phyloP scores from a whole-genome alignment of 2,888 invertebrate genomes.

The Strigamia maritima region DNA sequence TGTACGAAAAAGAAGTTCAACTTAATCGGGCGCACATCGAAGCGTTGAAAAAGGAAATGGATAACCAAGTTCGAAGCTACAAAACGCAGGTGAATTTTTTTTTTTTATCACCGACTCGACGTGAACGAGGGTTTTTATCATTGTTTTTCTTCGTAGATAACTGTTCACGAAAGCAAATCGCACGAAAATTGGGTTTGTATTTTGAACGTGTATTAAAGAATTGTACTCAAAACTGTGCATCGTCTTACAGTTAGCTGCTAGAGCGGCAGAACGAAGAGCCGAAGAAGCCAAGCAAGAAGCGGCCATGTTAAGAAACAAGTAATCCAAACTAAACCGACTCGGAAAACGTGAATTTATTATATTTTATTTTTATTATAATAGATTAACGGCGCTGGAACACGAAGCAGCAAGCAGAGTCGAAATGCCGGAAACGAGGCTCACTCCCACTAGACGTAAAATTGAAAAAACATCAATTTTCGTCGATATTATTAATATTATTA shows the following conservation, averaged over 20 bases:
- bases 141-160: constrained; percentile 53
- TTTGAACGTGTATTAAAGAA: background rate
- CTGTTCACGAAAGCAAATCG: constrained; percentile 75
- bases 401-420: background rate
- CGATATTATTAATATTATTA: no score
- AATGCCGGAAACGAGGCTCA: background rate
- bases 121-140: background rate
- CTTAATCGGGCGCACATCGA: constrained; percentile 56
- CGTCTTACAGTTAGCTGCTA: constrained; percentile 58
- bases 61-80: constrained; percentile 71
- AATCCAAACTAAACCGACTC: background rate
- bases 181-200: constrained; percentile 67
- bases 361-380: background rate
- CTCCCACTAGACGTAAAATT: background rate
- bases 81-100: constrained; percentile 59
- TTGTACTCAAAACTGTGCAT: background rate
- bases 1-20: constrained; percentile 45
- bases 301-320: constrained; percentile 46
- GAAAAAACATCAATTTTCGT: background rate
- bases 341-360: background rate
- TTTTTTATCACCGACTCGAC: no score
- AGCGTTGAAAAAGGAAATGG: constrained; percentile 73
- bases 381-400: constrained; percentile 41
- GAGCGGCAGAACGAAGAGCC: constrained; percentile 74
- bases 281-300: constrained; percentile 76